Conservation (phyloP, 2,888 invertebrate species). For the Yponomeuta evonymella region DNA sequence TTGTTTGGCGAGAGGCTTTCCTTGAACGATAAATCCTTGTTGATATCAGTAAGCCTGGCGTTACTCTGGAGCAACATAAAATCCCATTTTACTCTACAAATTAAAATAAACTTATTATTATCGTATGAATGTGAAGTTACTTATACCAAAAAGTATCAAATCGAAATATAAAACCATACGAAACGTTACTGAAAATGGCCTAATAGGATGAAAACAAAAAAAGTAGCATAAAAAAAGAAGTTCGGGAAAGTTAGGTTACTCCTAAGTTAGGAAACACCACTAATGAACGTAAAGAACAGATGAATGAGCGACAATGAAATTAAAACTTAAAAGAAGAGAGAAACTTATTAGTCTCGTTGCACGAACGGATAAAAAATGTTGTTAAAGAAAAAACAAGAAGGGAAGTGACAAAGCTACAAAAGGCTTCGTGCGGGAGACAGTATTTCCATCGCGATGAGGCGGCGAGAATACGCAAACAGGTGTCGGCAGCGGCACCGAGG, state of each 20-base stretch:
- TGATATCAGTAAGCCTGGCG: neutral
- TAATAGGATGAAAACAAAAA: neutral
- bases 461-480: slow-evolving; percentile 75
- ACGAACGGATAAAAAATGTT: neutral
- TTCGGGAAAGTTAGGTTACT: neutral
- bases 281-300: neutral
- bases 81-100: too few relatives aligned
- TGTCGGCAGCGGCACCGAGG: slow-evolving; percentile 74
- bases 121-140: too few relatives aligned
- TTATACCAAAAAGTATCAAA: too few relatives aligned
- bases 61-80: neutral
- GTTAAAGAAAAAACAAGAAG: slow-evolving; percentile 25
- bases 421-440: slow-evolving; percentile 62
- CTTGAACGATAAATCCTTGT: neutral
- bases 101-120: too few relatives aligned
- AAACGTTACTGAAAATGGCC: too few relatives aligned
- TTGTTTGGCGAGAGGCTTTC: neutral
- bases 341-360: neutral
- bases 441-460: slow-evolving; percentile 58
- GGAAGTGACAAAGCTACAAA: slow-evolving; percentile 32
- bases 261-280: neutral
- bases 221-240: neutral
- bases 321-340: slow-evolving; percentile 21
- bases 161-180: too few relatives aligned
- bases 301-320: slow-evolving; percentile 30